A percentile compares a stretch with the other conserved stretches of the same genome.
Evolutionary conservation across 2,113 vertebrate genomes (phyloP).

Genomic region (Tachycineta bicolor): DNA sequence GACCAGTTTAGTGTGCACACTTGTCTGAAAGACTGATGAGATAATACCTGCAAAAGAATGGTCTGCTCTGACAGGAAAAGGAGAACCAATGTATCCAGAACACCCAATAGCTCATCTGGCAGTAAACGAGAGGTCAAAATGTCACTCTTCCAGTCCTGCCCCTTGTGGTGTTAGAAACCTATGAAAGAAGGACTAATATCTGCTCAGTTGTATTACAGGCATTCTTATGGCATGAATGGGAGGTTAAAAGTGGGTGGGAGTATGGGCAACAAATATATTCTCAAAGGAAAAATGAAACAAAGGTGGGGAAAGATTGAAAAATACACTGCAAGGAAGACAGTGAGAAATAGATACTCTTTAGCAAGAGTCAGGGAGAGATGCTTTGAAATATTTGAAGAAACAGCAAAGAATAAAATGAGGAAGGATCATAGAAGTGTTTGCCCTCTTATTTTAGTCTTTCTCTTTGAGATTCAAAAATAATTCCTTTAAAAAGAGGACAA

Average conservation of each 20-base stretch:
- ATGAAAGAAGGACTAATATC: constrained; percentile 1
- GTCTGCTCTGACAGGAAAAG: constrained; percentile 61
- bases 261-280: background rate
- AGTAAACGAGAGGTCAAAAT: constrained; percentile 65
- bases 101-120: constrained; percentile 64
- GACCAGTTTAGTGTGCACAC: background rate
- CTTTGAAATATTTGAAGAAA: background rate
- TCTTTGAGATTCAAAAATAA: background rate
- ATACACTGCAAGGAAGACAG: background rate
- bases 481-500: background rate
- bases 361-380: background rate
- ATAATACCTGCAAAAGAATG: constrained; percentile 69
- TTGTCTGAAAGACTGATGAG: constrained; percentile 64
- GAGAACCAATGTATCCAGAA: constrained; percentile 56
- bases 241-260: background rate
- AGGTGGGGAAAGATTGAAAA: background rate
- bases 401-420: background rate
- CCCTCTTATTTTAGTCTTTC: background rate
- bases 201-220: background rate
- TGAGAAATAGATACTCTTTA: background rate
- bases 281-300: background rate
- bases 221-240: background rate
- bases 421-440: background rate
- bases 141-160: constrained; percentile 26
- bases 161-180: constrained; percentile 2